Conservation (phyloP, 2,797 vertebrate genomes). For the Tympanoctomys barrerae region DNA sequence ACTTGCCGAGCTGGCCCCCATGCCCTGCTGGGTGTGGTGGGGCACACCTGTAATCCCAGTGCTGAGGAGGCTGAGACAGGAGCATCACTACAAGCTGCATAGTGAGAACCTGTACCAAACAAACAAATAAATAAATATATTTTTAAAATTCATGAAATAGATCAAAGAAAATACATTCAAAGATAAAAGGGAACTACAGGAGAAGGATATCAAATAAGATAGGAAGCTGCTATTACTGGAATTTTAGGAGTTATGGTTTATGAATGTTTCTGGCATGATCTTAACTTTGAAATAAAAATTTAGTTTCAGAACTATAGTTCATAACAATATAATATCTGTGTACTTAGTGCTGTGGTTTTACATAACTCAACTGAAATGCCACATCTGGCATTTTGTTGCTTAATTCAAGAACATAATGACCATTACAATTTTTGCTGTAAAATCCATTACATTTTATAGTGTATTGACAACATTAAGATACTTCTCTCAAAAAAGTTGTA, state of each 20-base stretch:
- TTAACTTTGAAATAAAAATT: slow-evolving; percentile 29
- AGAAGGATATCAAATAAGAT: background rate
- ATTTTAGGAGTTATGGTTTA: background rate
- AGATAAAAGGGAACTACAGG: background rate
- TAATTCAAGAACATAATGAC: background rate
- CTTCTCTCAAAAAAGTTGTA: background rate
- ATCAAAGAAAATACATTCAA: slow-evolving; percentile 12
- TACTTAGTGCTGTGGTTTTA: background rate
- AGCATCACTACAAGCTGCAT: no score
- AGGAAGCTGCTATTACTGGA: background rate
- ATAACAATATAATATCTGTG: background rate
- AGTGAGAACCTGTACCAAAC: no score
- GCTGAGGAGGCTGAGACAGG: no score
- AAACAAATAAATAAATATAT: background rate
- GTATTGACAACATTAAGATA: background rate
- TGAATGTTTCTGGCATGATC: background rate
- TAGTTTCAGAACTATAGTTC: background rate
- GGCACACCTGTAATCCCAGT: no score
- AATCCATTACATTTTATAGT: slow-evolving; percentile 53
- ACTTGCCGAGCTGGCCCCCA: no score
- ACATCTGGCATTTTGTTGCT: slow-evolving; percentile 1
- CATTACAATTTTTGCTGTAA: background rate
- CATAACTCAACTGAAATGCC: background rate
- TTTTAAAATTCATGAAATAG: background rate
- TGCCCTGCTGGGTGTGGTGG: no score